Conservation (phyloP, 2,113 vertebrate genomes). For the Crotalus tigris region DNA sequence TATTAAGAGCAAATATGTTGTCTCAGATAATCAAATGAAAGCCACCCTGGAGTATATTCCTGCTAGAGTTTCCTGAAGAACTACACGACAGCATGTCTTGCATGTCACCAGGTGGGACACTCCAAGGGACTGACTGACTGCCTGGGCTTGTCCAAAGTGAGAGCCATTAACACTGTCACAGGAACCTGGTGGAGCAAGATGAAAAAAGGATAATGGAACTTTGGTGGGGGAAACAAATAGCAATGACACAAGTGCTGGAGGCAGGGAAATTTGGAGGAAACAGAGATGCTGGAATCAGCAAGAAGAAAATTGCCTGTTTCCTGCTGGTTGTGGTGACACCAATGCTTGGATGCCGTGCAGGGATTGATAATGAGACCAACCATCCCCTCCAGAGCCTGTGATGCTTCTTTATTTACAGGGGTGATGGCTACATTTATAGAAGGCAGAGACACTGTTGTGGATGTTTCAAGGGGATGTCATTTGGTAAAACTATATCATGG, state of each 20-base stretch:
- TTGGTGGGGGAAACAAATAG: background rate
- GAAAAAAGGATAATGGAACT: background rate
- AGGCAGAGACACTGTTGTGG: background rate
- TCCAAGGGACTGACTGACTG: background rate
- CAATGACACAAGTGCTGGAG: background rate
- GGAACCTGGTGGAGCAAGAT: conserved; percentile 13
- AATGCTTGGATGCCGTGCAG: background rate
- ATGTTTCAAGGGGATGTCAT: background rate
- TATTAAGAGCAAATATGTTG: background rate
- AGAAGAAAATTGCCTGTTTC: conserved; percentile 1
- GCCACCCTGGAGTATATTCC: background rate
- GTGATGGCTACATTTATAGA: conserved; percentile 1
- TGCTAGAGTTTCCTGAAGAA: background rate
- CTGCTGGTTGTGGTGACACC: background rate
- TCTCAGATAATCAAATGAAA: background rate
- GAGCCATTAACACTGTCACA: background rate
- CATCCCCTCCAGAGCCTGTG: background rate
- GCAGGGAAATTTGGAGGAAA: background rate
- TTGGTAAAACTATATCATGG: background rate
- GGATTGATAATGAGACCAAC: conserved; percentile 20
- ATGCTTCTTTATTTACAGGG: conserved; percentile 21
- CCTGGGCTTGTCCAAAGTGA: conserved; percentile 10
- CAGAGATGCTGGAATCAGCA: background rate
- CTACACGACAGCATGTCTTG: background rate
- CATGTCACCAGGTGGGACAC: background rate